Evolutionary conservation across 2,888 invertebrate species (phyloP), one percentile per base, ranked within the genome.

Genomic region (Eutolmus rufibarbis): DNA sequence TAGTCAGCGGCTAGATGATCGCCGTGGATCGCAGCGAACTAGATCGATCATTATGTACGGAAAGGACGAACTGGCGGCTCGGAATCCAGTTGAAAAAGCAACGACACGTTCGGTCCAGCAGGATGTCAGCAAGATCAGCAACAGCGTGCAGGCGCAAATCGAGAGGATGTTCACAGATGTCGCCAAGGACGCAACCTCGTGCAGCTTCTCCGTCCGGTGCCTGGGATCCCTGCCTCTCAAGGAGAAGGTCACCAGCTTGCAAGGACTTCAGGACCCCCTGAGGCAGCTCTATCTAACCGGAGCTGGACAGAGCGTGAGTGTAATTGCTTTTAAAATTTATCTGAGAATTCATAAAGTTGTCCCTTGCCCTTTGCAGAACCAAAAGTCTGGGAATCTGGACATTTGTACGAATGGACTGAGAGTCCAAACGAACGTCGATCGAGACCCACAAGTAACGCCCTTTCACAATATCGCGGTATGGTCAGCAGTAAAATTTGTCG

Each of bases 391-490:
- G 5, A 90, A 89, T 37, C 89, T 93, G 88, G 93, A 92, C 87
- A 93, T 93, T 74, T 86, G 86, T 40, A 37, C 86, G 23, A 86
- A 77, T 37, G 97, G 97, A 28, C 93, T 97, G n/a, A 95, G 95
- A 91, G 95, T 96, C n/a, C 94, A 95, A 91, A 94, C 95, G 90
- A 94, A 94, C 91, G 86, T 87, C 46, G 94, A 95, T 37, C 94
- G 94, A 40, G 95, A 95, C 89, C 91, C 95, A 91, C 85, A 95
- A 90, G 92, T 96, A 86, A 97, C 97, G 91, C 96, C 97, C 1
- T 98, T 97, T 91, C 96, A 97, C 28, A 96, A 97, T 77, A 98
- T 98, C 92, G 97, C 97, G 1, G 97, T 98, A 1, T 98, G 98
- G 98, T 97, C 97, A 23, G 97, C 97, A 0, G 96, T 98, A 1